Conservation (phyloP, 2,797 vertebrate genomes). For the Spinibarbus caldwelli region DNA sequence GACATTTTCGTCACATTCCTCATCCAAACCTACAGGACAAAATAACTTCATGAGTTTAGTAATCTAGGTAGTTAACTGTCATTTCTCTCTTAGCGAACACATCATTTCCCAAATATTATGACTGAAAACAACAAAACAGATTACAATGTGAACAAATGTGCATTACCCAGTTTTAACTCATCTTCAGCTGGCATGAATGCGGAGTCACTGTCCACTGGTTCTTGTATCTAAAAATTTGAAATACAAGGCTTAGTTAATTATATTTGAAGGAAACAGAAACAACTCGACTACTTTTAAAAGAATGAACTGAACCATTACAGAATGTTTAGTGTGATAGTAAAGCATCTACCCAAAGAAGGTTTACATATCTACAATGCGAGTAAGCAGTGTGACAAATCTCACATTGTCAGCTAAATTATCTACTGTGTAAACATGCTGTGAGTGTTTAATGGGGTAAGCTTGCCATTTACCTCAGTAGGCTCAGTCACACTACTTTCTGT, state of each 20-base stretch:
- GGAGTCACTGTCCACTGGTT: background rate
- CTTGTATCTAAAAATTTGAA: conserved; percentile 54
- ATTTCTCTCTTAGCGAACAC: too few relatives aligned
- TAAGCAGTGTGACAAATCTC: background rate
- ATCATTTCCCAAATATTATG: background rate
- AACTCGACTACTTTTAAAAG: background rate
- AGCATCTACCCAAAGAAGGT: background rate
- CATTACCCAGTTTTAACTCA: background rate
- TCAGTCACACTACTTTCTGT: conserved; percentile 28
- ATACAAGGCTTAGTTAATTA: background rate
- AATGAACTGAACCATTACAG: background rate
- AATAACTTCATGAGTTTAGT: background rate
- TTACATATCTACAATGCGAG: background rate
- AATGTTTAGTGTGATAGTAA: background rate
- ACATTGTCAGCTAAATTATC: background rate
- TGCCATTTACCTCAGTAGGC: conserved; percentile 60
- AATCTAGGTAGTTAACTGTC: background rate
- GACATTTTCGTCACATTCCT: conserved; percentile 39
- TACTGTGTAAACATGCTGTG: background rate
- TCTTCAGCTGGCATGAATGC: background rate
- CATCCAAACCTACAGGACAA: conserved; percentile 9
- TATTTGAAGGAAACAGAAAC: background rate
- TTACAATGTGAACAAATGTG: background rate
- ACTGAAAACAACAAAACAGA: background rate
- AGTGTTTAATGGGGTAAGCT: background rate